Evolutionary conservation across 2,113 vertebrate species (phyloP), one percentile per base, ranked within the genome.

Genomic region (Sinocyclocheilus anophthalmus): DNA sequence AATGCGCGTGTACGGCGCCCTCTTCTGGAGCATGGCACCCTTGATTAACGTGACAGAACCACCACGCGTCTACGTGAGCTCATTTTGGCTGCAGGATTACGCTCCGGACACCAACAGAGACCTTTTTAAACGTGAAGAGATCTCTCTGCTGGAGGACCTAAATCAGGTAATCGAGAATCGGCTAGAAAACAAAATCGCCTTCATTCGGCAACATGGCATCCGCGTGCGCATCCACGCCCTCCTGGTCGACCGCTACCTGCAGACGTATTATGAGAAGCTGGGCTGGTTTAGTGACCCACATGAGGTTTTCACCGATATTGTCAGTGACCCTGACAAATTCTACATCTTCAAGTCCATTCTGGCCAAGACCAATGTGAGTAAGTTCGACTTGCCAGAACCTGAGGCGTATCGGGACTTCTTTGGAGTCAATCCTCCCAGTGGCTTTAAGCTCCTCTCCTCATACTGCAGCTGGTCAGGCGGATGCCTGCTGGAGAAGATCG

Each of bases 331-430:
- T 6, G 98, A 99, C 94, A 97, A 96, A 90, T 99, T 98, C 93
- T 99, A 95, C 91, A 99, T 99, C 92, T 99, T 98, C 92, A 99
- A 99, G 92, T 96, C 98, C 81, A 98, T 99, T 93, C 93, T 99
- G 92, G 98, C 97, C 91, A 99, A 99, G 94, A 98, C 97, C 94
- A 99, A 99, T 1, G 97, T 99, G 92, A 99, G 98, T 95, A 99
- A 98, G 93, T 99, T 99, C 89, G 98, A 99, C 92, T 96, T 99
- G 86, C 98, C 98, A 86, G 97, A 97, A 90, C 96, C 96, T 0
- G 97, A 98, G 83, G 96, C 97, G 63, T 99, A 99, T 87, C 98
- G 96, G 90, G 98, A 99, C 95, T 99, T 99, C 94, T 99, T 99
- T 91, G 97, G 97, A 87, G 94, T 99, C 90, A 99, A 99, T 87